Percentiles rank a stretch among this genome's conserved stretches.
phyloP scores from a whole-genome alignment of 2,888 invertebrate genomes.

The Podotricha telesiphe region DNA sequence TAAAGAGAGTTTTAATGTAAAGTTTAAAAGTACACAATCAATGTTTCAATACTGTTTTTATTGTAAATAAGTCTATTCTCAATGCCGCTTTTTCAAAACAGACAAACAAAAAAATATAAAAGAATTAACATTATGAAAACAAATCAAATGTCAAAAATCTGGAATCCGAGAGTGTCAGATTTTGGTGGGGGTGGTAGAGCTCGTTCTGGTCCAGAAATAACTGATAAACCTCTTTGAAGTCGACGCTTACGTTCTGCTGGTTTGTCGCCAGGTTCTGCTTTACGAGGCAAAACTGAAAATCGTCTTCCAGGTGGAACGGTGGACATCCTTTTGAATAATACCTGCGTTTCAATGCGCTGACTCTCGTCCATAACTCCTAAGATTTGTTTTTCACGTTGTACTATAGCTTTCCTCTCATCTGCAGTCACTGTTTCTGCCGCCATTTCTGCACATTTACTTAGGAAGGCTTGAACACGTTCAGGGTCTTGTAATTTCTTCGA shows the following conservation, averaged over 20 bases:
- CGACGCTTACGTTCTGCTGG: constrained; percentile 61
- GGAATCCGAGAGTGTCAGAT: constrained; percentile 64
- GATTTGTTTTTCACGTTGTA: constrained; percentile 66
- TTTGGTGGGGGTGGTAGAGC: constrained; percentile 62
- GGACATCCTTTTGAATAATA: constrained; percentile 74
- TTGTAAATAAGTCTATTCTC: constrained; percentile 53
- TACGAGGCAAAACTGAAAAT: constrained; percentile 69
- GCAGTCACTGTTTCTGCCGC: constrained; percentile 61
- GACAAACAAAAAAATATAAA: constrained; percentile 4
- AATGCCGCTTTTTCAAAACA: constrained; percentile 81
- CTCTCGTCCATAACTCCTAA: constrained; percentile 64
- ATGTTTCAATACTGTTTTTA: neutral
- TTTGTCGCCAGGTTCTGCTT: constrained; percentile 53
- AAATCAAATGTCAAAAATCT: constrained; percentile 66
- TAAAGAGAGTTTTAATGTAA: neutral
- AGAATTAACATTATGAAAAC: neutral
- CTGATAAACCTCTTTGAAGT: constrained; percentile 67
- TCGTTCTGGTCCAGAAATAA: constrained; percentile 68
- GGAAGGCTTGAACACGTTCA: constrained; percentile 70
- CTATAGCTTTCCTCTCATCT: constrained; percentile 70
- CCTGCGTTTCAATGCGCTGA: constrained; percentile 63
- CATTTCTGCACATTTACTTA: constrained; percentile 71
- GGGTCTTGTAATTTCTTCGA: constrained; percentile 71
- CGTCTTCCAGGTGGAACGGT: constrained; percentile 68
- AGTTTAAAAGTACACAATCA: neutral